A percentile compares a stretch with the other conserved stretches of the same genome.
Evolutionary conservation across 2,888 invertebrate species (phyloP).

Genomic region (Oxyteleia sp.): DNA sequence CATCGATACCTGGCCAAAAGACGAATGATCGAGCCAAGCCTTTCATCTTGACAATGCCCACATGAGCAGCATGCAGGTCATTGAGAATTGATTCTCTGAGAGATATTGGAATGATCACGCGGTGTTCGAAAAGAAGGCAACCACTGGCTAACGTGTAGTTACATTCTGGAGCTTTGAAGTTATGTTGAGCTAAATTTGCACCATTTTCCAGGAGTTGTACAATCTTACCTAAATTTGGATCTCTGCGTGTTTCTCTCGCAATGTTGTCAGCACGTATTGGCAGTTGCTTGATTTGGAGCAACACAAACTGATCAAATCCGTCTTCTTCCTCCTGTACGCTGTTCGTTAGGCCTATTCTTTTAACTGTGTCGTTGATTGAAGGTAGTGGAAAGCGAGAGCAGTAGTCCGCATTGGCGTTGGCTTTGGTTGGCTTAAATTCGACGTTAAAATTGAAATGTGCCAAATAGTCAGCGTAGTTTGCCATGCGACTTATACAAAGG

Average conservation of each 20-base stretch:
- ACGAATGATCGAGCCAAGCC: conserved; percentile 19
- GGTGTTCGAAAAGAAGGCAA: too few relatives aligned
- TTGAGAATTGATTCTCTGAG: not conserved
- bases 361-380: not conserved
- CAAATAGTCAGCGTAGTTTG: conserved; percentile 37
- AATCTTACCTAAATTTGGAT: conserved; percentile 17
- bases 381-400: conserved; percentile 21
- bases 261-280: conserved; percentile 10
- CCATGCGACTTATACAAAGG: too few relatives aligned
- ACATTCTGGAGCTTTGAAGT: too few relatives aligned
- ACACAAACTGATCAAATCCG: conserved; percentile 10
- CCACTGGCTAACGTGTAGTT: too few relatives aligned
- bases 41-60: conserved; percentile 53
- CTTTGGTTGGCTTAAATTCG: conserved; percentile 21
- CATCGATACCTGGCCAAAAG: conserved; percentile 48
- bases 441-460: conserved; percentile 31
- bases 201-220: too few relatives aligned
- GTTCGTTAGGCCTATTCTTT: not conserved
- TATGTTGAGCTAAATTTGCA: too few relatives aligned
- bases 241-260: conserved; percentile 19
- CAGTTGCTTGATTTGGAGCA: conserved; percentile 15
- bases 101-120: not conserved
- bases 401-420: conserved; percentile 31
- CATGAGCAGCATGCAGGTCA: conserved; percentile 27
- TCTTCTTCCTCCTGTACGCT: not conserved